Base-by-base conservation (phyloP, 2,888 invertebrate genomes). In the Nephrotoma appendiculata region DNA sequence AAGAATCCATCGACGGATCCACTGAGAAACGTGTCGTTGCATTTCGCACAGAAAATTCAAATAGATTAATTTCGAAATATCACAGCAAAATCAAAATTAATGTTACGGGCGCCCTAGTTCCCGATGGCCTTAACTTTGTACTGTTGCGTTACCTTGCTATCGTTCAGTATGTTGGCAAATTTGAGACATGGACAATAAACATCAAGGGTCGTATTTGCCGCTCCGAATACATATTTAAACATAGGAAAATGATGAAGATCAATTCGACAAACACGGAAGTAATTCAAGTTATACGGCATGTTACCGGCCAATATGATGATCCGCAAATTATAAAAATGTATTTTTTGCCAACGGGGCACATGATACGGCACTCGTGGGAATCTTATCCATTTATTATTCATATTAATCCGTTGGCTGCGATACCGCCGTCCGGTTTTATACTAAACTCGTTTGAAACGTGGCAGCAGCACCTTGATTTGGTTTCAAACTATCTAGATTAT, bases 61-160 rank as follows among this genome's bases (percentile, higher is more conserved):
- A 87, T 43, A 41, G 41, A 12, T 31, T 42, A 42, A 42, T 41
- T 7, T 42, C 48, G 41, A 84, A 85, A 6, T 41, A 41, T 57
- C 83, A 87, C 41, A 71, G 71, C n/a, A 41, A 87, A 41, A 45
- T 87, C 1, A 44, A 43, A 41, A 7, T 87, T 5, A 87, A 86
- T 7, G 52, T 11, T 19, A 86, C 48, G 1, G 89, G 90, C 43
- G 88, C 89, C 1, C 89, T 91, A 15, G 87, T 91, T 0, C 88
- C 90, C 6, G 90, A 91, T 71, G 91, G 90, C 1, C 91, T 91
- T 43, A 88, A 89, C 2, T 89, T 90, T 88, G 88, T 91, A 15
- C 88, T 91, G 0, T 90, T 90, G 89, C 89, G 91, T 0, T 89
- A 90, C 87, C 87, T 91, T 42, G 88, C 90, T 5, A 88, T 89